A percentile compares a stretch with the other conserved stretches of the same genome.
Conservation (phyloP, 2,113 vertebrate genomes). For the Neogobius melanostomus region DNA sequence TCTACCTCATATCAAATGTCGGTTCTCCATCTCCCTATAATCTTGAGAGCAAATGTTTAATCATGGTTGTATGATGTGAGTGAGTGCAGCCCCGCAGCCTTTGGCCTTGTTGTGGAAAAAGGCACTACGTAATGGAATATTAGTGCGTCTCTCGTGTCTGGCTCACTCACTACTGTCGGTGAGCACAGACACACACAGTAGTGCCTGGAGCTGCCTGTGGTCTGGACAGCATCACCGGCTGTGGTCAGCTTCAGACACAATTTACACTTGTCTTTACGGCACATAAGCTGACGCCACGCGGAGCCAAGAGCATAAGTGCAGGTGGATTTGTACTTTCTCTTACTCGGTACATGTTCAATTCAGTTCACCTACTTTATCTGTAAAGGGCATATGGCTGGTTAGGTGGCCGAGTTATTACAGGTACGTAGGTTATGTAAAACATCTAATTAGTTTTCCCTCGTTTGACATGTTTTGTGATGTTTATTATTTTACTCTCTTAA, state of each 20-base stretch:
- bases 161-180: conserved; percentile 68
- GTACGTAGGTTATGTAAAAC: too few species aligned
- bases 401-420: too few species aligned
- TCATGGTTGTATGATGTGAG: conserved; percentile 52
- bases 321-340: conserved; percentile 11
- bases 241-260: conserved; percentile 66
- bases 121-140: conserved; percentile 79
- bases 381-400: too few species aligned
- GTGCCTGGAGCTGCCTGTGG: conserved; percentile 62
- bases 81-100: conserved; percentile 48
- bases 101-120: conserved; percentile 66
- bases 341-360: too few species aligned
- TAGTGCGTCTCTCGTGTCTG: conserved; percentile 74
- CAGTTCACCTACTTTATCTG: too few species aligned
- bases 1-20: conserved; percentile 20
- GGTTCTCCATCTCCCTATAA: conserved; percentile 34
- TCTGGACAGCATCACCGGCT: conserved; percentile 69
- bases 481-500: too few species aligned
- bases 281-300: conserved; percentile 27
- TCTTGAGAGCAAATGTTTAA: conserved; percentile 56
- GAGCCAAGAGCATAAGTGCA: conserved; percentile 16
- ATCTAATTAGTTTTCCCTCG: too few species aligned
- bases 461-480: too few species aligned
- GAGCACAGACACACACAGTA: conserved; percentile 49
- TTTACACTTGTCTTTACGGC: conserved; percentile 64